Evolutionary conservation across 2,888 invertebrate species (phyloP).

Genomic region (Eutolmus rufibarbis): DNA sequence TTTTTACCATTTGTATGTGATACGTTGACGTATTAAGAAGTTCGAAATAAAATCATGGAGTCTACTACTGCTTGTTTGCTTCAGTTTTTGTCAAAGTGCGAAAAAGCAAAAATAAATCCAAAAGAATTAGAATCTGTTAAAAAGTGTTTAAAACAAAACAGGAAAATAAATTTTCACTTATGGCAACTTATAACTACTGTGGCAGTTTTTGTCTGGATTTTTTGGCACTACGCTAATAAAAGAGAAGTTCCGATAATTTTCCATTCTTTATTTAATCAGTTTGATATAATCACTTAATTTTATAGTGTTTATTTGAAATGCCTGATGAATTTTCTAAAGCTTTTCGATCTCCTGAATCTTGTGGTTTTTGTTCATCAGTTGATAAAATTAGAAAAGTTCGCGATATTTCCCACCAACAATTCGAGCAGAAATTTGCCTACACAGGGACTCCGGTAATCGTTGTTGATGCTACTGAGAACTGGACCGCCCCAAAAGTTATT

Average conservation of each 20-base stretch:
- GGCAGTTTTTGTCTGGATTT: not conserved
- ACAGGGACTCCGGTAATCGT: slow-evolving; percentile 83
- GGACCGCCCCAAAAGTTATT: slow-evolving; percentile 75
- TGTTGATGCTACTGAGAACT: slow-evolving; percentile 79
- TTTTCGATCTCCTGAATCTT: slow-evolving; percentile 78
- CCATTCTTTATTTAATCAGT: not conserved
- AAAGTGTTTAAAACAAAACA: not conserved
- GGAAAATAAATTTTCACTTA: not conserved
- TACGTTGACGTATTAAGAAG: not conserved
- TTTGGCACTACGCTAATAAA: slow-evolving; percentile 24
- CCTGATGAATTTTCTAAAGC: slow-evolving; percentile 39
- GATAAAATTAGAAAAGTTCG: slow-evolving; percentile 70
- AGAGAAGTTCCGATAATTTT: not conserved
- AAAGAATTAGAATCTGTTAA: slow-evolving; percentile 25
- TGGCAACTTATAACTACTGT: not conserved
- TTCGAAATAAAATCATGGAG: slow-evolving; percentile 3
- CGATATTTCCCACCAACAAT: slow-evolving; percentile 72
- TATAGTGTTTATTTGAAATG: slow-evolving; percentile 49
- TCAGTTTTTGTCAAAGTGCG: slow-evolving; percentile 39
- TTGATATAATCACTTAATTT: not conserved
- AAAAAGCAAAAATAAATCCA: slow-evolving; percentile 27
- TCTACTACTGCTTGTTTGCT: slow-evolving; percentile 1
- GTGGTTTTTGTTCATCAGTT: slow-evolving; percentile 77
- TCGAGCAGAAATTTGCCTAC: slow-evolving; percentile 79
- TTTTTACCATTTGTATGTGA: not conserved